phyloP scores from a whole-genome alignment of 1,140 invertebrate species.

The Meloidogyne floridensis region DNA sequence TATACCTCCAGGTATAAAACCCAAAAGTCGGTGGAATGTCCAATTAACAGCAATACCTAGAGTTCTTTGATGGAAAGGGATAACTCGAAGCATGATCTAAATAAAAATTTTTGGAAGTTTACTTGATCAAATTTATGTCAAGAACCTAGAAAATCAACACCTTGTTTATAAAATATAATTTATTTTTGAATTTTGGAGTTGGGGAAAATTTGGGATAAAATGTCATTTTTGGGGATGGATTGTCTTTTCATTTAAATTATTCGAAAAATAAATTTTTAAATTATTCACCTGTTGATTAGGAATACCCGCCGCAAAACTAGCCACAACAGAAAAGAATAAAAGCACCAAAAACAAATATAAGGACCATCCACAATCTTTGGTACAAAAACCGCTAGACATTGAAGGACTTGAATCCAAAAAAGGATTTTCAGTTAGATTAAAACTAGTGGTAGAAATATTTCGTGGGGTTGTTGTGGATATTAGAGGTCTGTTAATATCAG shows the following conservation, averaged over 20 bases:
- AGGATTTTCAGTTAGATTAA: conserved; percentile 5
- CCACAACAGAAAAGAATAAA: conserved; percentile 64
- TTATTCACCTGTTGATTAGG: conserved; percentile 58
- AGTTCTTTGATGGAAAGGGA: conserved; percentile 64
- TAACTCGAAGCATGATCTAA: conserved; percentile 64
- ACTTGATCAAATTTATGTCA: too few relatives aligned
- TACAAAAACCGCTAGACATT: conserved; percentile 54
- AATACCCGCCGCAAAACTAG: conserved; percentile 65
- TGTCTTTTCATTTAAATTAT: too few relatives aligned
- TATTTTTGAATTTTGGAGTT: too few relatives aligned
- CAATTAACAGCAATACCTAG: conserved; percentile 64
- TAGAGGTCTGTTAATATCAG: conserved; percentile 15
- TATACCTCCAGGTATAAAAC: conserved; percentile 64
- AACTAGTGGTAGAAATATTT: neutral
- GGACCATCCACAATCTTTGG: conserved; percentile 56
- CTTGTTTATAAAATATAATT: too few relatives aligned
- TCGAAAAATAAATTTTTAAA: too few relatives aligned
- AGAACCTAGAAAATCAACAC: too few relatives aligned
- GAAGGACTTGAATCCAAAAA: neutral
- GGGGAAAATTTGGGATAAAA: too few relatives aligned
- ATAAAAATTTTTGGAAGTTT: neutral
- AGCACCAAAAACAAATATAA: conserved; percentile 61
- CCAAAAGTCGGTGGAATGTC: conserved; percentile 62
- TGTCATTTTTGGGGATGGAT: too few relatives aligned
- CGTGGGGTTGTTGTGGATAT: neutral